These are phyloP conservation scores for Osmoderma eremita DNA, from an alignment of 2,888 invertebrate species.

Conservation along the genomic window DNA sequence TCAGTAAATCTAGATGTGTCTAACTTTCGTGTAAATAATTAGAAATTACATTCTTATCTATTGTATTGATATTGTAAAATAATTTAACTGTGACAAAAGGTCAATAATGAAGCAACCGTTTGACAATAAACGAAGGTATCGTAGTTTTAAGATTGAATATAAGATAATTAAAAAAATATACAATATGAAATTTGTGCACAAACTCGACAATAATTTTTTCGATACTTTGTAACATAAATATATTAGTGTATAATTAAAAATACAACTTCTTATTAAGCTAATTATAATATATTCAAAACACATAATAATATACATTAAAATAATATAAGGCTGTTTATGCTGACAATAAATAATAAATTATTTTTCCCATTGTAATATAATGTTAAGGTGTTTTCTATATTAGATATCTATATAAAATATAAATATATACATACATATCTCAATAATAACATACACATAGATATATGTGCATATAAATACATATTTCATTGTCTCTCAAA, in stretches of 20 bases:
- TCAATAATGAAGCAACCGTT: conserved; percentile 44
- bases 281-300: conserved; percentile 24
- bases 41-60: background rate
- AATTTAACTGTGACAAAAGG: conserved; percentile 39
- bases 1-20: conserved; percentile 10
- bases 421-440: conserved; percentile 18
- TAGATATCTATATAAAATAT: conserved; percentile 9
- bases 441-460: conserved; percentile 8
- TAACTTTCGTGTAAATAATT: conserved; percentile 22
- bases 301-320: conserved; percentile 7
- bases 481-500: background rate
- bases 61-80: conserved; percentile 12
- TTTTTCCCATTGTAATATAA: conserved; percentile 42
- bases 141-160: background rate
- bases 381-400: conserved; percentile 44
- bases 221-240: conserved; percentile 46
- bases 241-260: conserved; percentile 1
- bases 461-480: background rate
- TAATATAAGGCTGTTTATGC: conserved; percentile 50
- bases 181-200: conserved; percentile 47
- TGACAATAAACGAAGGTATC: conserved; percentile 47
- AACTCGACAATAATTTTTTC: conserved; percentile 51
- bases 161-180: conserved; percentile 14
- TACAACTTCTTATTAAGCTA: conserved; percentile 45
- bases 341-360: conserved; percentile 50